These are phyloP conservation scores for Benitochromis conjunctus DNA, from an alignment of 2,113 vertebrate species.

Conservation along the genomic window DNA sequence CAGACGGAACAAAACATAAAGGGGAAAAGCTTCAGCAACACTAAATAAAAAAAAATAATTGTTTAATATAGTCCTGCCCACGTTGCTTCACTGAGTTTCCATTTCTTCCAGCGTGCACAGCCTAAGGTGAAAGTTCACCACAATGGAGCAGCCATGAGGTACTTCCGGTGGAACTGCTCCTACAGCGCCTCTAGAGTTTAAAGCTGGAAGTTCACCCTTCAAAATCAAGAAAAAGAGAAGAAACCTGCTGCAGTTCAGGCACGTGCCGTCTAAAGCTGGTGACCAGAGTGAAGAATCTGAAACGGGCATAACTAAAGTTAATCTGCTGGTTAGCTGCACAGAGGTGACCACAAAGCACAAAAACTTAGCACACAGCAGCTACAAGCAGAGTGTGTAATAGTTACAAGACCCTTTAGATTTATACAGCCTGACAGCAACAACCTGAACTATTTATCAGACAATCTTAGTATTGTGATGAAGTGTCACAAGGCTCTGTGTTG, in stretches of 20 bases:
- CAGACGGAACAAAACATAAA: background rate
- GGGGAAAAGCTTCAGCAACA: rapidly evolving
- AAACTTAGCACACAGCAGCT: too few species aligned
- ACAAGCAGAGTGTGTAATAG: too few species aligned
- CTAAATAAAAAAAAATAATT: background rate
- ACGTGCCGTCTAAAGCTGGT: too few species aligned
- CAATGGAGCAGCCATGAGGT: background rate
- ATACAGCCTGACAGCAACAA: too few species aligned
- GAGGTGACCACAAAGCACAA: too few species aligned
- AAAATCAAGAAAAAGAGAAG: background rate
- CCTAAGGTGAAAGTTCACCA: slow-evolving; percentile 35
- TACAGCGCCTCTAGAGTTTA: slow-evolving; percentile 41
- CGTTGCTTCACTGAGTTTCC: slow-evolving; percentile 32
- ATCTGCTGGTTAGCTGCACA: too few species aligned
- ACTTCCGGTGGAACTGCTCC: background rate
- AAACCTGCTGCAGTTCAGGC: background rate
- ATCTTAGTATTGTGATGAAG: too few species aligned
- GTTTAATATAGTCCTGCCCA: background rate
- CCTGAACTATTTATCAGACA: too few species aligned
- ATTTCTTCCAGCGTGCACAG: slow-evolving; percentile 11
- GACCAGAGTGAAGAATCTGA: too few species aligned
- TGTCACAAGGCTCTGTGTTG: too few species aligned
- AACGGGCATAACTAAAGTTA: too few species aligned
- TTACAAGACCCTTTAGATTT: too few species aligned
- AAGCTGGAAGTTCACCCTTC: background rate